Evolutionary conservation across 2,113 vertebrate genomes (phyloP).

Genomic region (Natator depressus): DNA sequence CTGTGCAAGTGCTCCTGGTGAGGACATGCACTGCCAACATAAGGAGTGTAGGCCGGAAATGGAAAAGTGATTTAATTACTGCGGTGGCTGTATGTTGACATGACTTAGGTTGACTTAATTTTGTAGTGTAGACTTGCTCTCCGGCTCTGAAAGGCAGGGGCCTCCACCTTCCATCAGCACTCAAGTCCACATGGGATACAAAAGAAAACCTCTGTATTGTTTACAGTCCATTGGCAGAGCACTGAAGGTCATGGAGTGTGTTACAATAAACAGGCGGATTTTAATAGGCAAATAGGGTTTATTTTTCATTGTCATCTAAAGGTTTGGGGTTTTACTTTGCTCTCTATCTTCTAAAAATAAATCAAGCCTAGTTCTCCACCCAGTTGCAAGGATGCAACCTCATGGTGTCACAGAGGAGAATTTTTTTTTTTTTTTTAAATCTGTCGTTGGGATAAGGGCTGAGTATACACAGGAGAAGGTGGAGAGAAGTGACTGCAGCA

Average conservation of each 20-base stretch:
- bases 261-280: conserved; percentile 63
- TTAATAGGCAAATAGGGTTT: conserved; percentile 44
- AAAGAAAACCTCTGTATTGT: conserved; percentile 62
- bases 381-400: conserved; percentile 12
- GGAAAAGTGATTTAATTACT: neutral
- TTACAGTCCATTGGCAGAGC: conserved; percentile 54
- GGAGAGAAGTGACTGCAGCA: neutral
- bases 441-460: neutral
- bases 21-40: neutral
- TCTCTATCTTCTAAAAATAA: conserved; percentile 57
- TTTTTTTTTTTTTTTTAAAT: neutral
- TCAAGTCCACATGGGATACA: conserved; percentile 36
- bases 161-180: conserved; percentile 40
- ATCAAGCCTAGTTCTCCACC: conserved; percentile 6
- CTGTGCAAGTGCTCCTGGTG: neutral
- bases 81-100: neutral
- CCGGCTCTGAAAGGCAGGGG: conserved; percentile 29
- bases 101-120: neutral
- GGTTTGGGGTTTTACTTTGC: conserved; percentile 41
- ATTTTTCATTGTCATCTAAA: conserved; percentile 62
- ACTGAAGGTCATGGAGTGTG: conserved; percentile 63
- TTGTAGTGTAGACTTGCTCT: neutral
- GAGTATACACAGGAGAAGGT: neutral
- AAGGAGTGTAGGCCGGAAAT: neutral
- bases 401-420: neutral